A percentile compares a stretch with the other conserved stretches of the same genome.
These are phyloP conservation scores for Paedocypris sp. DNA, from an alignment of 2,113 vertebrate genomes.

Conservation along the genomic window DNA sequence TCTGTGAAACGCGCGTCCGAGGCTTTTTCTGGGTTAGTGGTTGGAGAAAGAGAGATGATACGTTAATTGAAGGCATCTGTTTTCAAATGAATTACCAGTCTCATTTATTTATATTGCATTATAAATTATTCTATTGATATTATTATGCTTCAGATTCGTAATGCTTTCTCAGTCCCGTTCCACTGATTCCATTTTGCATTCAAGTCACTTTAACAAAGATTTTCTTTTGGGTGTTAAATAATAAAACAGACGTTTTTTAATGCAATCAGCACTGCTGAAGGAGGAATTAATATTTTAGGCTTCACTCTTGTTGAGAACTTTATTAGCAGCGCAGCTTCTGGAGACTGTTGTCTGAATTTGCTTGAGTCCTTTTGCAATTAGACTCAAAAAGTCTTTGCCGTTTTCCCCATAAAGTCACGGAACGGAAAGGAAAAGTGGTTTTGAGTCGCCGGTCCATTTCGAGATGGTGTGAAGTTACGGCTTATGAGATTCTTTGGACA, in stretches of 20 bases:
- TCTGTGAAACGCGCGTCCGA: conserved; percentile 39
- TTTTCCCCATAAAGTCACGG: not conserved
- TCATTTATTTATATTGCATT: conserved; percentile 68
- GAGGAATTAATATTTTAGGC: conserved; percentile 61
- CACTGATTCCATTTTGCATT: conserved; percentile 65
- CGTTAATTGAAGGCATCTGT: conserved; percentile 60
- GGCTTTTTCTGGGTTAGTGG: conserved; percentile 38
- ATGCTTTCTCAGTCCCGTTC: conserved; percentile 53
- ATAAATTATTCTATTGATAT: conserved; percentile 77
- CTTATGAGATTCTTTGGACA: conserved; percentile 54
- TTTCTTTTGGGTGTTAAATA: conserved; percentile 68
- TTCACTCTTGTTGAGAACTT: conserved; percentile 52
- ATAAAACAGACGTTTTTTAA: conserved; percentile 68
- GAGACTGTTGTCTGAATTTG: conserved; percentile 22
- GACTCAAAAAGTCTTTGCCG: not conserved
- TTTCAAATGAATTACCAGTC: conserved; percentile 66
- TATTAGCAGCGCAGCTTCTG: conserved; percentile 51
- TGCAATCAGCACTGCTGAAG: conserved; percentile 55
- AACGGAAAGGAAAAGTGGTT: not conserved
- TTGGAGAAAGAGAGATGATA: conserved; percentile 25
- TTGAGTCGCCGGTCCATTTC: conserved; percentile 37
- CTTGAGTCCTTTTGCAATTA: conserved; percentile 27
- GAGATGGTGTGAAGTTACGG: conserved; percentile 60
- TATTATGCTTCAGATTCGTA: conserved; percentile 66
- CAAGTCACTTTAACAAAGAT: conserved; percentile 69